Evolutionary conservation across 2,888 invertebrate genomes (phyloP), one percentile per base, ranked within the genome.

Genomic region (Apeira syringaria): DNA sequence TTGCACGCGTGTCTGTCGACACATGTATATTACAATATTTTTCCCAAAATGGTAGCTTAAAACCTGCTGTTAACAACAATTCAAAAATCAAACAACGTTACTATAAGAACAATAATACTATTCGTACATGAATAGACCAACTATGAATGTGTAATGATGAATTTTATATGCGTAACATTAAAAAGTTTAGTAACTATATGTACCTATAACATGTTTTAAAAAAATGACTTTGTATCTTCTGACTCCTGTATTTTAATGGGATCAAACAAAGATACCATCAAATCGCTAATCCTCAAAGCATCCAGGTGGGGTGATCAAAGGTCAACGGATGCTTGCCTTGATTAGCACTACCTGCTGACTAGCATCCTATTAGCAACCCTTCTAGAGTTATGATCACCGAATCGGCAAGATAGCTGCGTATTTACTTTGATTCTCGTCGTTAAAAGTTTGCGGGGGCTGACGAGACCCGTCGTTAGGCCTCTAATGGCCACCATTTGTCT

Each of bases 401-500:
- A 86, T 88, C 86, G 80, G 80, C 86, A 87, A 87, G 89, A 86
- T 88, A 87, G 77, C 75, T 65, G 70, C 79, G 87, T 88, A 88
- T 89, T 89, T 88, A 87, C 89, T 88, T 86, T 88, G 89, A 89
- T 89, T 89, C 86, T 82, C 85, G 77, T 89, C 88, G 88, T 88
- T 89, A 89, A 88, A 89, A 89, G 88, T 88, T 84, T 80, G 71
- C 54, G 76, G 80, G 73, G 81, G 76, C 83, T 81, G 82, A 80
- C 83, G 87, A 80, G 81, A 81, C 78, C 80, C 82, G 80, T 87
- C 88, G 87, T 88, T 87, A 88, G 86, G 83, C 69, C 71, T 70
- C 88, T 90, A 90, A 90, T 90, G 90, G 90, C 85, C 58, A 78
- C 86, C 90, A 90, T 90, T 90, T 90, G 90, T 90, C 90, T 89